Conservation (phyloP, 2,888 invertebrate genomes). For the Resseliella maxima region DNA sequence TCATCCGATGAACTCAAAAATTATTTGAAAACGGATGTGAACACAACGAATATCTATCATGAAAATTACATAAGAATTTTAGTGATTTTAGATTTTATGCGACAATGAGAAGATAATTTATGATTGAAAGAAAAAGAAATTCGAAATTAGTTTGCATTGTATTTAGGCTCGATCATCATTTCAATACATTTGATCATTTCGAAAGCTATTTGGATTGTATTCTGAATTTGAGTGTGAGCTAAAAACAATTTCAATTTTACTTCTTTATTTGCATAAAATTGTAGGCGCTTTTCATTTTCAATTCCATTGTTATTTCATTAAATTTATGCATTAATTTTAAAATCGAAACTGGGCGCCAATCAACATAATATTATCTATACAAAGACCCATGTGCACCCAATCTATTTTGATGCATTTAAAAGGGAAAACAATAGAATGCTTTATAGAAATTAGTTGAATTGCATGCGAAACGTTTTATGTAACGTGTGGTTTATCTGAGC, state of each 20-base stretch:
- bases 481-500: not conserved
- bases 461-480: constrained; percentile 21
- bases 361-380: not conserved
- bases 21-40: not conserved
- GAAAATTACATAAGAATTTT: constrained; percentile 12
- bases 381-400: not conserved
- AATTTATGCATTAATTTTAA: too few species aligned
- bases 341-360: too few species aligned
- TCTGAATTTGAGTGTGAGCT: too few species aligned
- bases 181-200: not conserved
- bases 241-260: too few species aligned
- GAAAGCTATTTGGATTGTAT: not conserved
- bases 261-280: too few species aligned
- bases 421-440: not conserved
- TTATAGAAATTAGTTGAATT: not conserved
- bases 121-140: not conserved
- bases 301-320: too few species aligned
- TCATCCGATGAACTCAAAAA: constrained; percentile 25
- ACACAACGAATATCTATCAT: not conserved
- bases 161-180: not conserved
- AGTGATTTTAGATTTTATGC: not conserved
- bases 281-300: too few species aligned
- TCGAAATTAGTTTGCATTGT: too few species aligned
- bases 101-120: not conserved
- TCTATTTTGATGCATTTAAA: not conserved